Base-by-base conservation (phyloP, 2,888 invertebrate genomes). In the Meandrusa payeni region DNA sequence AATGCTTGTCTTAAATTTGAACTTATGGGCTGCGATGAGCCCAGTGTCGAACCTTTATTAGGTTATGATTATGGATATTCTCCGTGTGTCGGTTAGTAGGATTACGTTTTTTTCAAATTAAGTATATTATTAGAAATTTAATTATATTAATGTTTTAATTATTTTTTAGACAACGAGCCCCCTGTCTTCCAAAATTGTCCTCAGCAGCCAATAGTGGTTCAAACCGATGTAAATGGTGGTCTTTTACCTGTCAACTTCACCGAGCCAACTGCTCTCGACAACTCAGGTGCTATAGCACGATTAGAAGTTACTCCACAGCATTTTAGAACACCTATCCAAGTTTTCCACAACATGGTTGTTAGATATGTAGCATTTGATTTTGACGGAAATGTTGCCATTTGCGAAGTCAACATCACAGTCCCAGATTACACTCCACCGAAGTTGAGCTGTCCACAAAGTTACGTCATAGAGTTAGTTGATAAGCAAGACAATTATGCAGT, bases 171-270 rank as follows among this genome's bases (percentile, higher is more conserved):
- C 75, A 97, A 97, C 61, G 98, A 98, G 65, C 97, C 98, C 2
- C 98, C 98, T 13, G 94, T 96, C 4, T 98, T 98, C 91, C 95
- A 96, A 78, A 97, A 98, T 67, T 98, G 98, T 60, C 98, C 98
- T 2, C 95, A 95, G 61, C 95, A 96, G 64, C 96, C 97, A 4
- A 94, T 98, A 34, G 89, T 95, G 13, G 97, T 97, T 0, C 93
- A 94, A 64, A 95, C 95, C 41, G 97, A 97, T 61, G 91, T 93
- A 0, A 94, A 96, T 56, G 96, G 96, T 23, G 97, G 96, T n/a
- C 88, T 97, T 27, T 79, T 96, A 47, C 95, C 97, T 0, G 95
- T 97, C 0, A 96, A 97, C 71, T 97, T 97, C 64, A 95, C 97
- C 0, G 96, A 97, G 71, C 98, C 98, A 2, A 93, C 94, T 0